phyloP scores from a whole-genome alignment of 2,888 invertebrate species.

The Eurois occulta region DNA sequence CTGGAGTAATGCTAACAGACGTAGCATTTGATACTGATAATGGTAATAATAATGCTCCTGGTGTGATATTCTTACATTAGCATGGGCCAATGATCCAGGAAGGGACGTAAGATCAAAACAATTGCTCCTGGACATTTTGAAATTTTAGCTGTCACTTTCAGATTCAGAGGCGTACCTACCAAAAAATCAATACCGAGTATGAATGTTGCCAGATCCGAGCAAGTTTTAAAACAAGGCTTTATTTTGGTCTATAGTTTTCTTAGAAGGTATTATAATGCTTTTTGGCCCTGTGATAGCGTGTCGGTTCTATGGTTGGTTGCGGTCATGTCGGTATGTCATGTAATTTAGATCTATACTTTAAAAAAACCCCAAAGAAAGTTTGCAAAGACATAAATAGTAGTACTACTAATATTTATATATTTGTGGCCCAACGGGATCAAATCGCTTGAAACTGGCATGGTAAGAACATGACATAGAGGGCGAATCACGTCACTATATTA shows the following conservation, averaged over 20 bases:
- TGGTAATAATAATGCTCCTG: conserved; percentile 36
- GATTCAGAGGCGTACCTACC: neutral
- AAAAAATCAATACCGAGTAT: conserved; percentile 11
- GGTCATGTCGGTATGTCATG: neutral
- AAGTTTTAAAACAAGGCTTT: neutral
- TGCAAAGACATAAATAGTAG: too few species aligned
- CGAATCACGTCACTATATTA: too few species aligned
- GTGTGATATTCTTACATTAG: conserved; percentile 17
- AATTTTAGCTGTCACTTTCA: conserved; percentile 21
- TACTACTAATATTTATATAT: too few species aligned
- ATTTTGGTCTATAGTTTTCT: neutral
- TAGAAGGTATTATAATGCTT: too few species aligned
- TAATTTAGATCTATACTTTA: neutral
- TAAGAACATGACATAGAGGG: neutral
- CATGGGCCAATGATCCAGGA: conserved; percentile 34
- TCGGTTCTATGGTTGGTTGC: neutral
- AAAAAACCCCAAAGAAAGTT: neutral
- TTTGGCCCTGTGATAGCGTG: too few species aligned
- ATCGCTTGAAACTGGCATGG: neutral
- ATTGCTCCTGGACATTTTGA: conserved; percentile 45
- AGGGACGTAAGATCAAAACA: conserved; percentile 34
- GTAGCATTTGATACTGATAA: conserved; percentile 47
- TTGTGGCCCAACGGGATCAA: neutral
- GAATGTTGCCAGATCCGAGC: conserved; percentile 27
- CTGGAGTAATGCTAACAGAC: conserved; percentile 46